Evolutionary conservation across 2,797 vertebrate species (phyloP), one percentile per base, ranked within the genome.

Genomic region (Poecilia picta): DNA sequence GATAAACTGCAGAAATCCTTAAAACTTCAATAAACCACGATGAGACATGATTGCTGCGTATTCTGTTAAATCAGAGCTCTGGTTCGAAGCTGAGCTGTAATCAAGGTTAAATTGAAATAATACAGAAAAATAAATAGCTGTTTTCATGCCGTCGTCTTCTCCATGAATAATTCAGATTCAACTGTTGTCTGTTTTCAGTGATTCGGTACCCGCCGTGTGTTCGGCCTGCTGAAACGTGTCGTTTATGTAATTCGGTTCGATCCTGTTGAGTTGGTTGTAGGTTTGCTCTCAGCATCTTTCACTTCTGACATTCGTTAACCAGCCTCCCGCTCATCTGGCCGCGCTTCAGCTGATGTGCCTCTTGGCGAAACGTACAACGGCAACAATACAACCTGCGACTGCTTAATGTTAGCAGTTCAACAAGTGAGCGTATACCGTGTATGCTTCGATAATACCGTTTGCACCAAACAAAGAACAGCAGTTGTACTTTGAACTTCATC

Each of bases 1-100:
- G 39, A 72, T 5, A 86, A 86, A 81, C 28, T 75, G 25, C 46
- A 55, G 51, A 77, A 39, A 81, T 83, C 71, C 88, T 68, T 71
- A 85, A 31, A 4, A 82, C 84, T 79, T 62, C 71, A 87, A 68
- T 13, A 71, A 45, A 3, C 41, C 70, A 75, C 51, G 55, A 82
- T 62, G 23, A 76, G 73, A 72, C 62, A 47, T 20, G 62, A 83
- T 57, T 51, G 71, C 55, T 81, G 16, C 25, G 70, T 75, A 59
- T 71, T 75, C 73, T 36, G 33, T 41, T 8, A 3, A 74, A 78
- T 43, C 66, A 49, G 66, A 23, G 36, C 78, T 3, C 3, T 31
- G 57, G n/a, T 59, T 59, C 28, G 20, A 57, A 72, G 47, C 71
- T 13, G 62, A 78, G 73, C 45, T 36, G 59, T 41, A 31, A 66